Base-by-base conservation (phyloP, 2,888 invertebrate species). In the Drosophila paucipuncta region DNA sequence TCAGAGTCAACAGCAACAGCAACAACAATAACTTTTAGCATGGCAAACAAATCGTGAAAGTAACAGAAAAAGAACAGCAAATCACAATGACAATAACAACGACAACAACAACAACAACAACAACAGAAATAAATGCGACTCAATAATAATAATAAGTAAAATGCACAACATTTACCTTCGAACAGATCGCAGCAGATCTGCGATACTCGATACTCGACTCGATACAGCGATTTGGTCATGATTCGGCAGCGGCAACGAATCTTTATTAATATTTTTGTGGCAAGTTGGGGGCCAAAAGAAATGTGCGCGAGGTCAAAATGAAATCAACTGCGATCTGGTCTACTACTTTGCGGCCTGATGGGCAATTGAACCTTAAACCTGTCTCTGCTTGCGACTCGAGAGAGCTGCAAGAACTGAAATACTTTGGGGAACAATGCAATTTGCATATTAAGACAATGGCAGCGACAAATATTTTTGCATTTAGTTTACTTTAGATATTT, bases 391-490 rank as follows among this genome's bases (percentile, higher is more conserved):
- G 22, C 43, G 37, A 68, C 53, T 35, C 4, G 43, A 54, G 50
- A 47, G 50, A 54, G n/a, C 31, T 25, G 37, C 47, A 47, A 50
- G 50, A 41, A 25, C 28, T 33, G 28, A 60, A 41, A 72, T 39
- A 18, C 35, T 30, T 54, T 41, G 25, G 43, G 68, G 68, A 84
- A 47, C 83, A 84, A 89, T 89, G 89, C 69, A 88, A 85, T 85
- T 85, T 85, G 90, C 84, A 90, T 90, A 89, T 86, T 89, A 73
- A 89, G 90, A 90, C 85, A 85, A 85, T 89, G 81, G 68, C 81
- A 80, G 58, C 67, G 69, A 68, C 63, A 78, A 73, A 80, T 76
- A 69, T 81, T 72, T 77, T 55, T 63, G 62, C 73, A 76, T 72
- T 72, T 74, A 52, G 49, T 61, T 64, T 52, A 11, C 47, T 47